Evolutionary conservation across 2,113 vertebrate species (phyloP).

Genomic region (Micronycteris hirsuta): DNA sequence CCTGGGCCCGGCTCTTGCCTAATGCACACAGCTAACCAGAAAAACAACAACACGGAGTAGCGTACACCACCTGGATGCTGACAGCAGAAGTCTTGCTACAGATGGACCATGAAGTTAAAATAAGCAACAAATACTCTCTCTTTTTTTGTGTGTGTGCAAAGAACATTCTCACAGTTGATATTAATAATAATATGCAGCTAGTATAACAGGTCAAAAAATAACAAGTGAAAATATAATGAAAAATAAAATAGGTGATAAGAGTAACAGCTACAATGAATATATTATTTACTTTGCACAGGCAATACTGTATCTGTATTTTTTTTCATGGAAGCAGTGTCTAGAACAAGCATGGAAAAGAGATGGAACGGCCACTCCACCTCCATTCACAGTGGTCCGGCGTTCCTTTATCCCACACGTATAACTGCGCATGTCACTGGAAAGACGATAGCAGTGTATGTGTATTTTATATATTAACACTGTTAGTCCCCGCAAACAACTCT

Average conservation of each 20-base stretch:
- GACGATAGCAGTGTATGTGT: too few species aligned
- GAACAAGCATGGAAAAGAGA: too few species aligned
- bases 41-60: neutral
- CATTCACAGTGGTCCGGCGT: too few species aligned
- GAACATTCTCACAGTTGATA: neutral
- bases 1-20: neutral
- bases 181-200: neutral
- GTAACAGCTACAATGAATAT: neutral
- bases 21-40: neutral
- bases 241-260: neutral
- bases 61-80: neutral
- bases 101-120: neutral
- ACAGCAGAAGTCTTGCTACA: neutral
- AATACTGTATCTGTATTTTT: neutral
- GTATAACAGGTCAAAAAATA: neutral
- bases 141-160: neutral
- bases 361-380: too few species aligned
- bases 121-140: neutral
- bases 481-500: neutral
- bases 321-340: too few species aligned
- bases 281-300: neutral
- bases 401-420: too few species aligned
- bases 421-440: too few species aligned
- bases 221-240: neutral
- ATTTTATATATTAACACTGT: neutral